These are phyloP conservation scores for Micromys minutus DNA, from an alignment of 2,113 vertebrate genomes.

Conservation along the genomic window DNA sequence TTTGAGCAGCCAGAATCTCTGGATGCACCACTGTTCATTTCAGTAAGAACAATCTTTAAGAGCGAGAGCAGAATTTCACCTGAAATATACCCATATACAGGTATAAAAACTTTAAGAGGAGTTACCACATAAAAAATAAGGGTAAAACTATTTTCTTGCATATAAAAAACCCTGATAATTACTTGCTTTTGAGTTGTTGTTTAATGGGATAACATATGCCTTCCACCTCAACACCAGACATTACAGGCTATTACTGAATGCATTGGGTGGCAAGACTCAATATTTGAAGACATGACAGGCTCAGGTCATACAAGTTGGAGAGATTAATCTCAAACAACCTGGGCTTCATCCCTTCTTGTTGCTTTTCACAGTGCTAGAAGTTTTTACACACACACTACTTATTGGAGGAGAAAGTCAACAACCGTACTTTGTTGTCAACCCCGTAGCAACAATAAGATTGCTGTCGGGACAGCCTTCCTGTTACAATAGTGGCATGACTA, in stretches of 20 bases:
- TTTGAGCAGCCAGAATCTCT: background rate
- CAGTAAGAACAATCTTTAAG: background rate
- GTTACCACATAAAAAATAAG: background rate
- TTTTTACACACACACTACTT: too few species aligned
- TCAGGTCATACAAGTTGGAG: background rate
- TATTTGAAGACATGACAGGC: background rate
- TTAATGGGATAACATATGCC: background rate
- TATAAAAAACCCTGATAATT: too few species aligned
- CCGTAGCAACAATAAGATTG: background rate
- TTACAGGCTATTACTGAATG: background rate
- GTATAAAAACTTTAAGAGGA: background rate
- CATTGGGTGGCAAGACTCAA: background rate
- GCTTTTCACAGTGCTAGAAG: background rate
- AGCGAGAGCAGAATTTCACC: background rate
- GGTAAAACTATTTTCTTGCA: background rate
- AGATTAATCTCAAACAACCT: background rate
- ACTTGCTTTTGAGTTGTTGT: background rate
- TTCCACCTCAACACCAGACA: background rate
- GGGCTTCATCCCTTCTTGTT: background rate
- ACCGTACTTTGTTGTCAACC: background rate
- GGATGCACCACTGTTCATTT: background rate
- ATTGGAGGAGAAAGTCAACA: background rate
- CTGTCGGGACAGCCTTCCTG: background rate
- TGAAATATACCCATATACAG: background rate
- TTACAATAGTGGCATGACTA: background rate